Percentiles rank a stretch among this genome's conserved stretches.
These are phyloP conservation scores for Tetranychus piercei DNA, from an alignment of 2,888 invertebrate species.

Conservation along the genomic window DNA sequence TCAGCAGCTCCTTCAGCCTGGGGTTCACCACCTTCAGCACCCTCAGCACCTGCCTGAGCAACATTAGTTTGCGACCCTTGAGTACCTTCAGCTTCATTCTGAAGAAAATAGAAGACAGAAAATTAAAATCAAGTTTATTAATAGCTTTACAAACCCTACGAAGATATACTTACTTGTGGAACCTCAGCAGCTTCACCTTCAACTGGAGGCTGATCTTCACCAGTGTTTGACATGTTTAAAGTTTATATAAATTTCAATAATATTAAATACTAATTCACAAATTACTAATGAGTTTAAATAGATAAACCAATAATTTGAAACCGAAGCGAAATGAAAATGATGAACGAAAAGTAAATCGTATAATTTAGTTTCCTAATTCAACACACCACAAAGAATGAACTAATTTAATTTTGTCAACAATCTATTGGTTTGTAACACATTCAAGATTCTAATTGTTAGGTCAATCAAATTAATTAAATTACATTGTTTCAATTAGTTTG, in stretches of 20 bases:
- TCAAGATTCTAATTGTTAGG: neutral
- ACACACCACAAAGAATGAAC: neutral
- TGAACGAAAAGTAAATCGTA: neutral
- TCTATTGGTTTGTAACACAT: neutral
- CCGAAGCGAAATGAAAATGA: neutral
- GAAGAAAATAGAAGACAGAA: neutral
- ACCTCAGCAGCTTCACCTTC: neutral
- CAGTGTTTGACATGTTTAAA: neutral
- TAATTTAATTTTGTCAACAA: neutral
- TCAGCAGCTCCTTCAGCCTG: neutral
- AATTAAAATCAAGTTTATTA: neutral
- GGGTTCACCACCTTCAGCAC: neutral
- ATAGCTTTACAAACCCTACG: neutral
- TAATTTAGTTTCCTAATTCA: neutral
- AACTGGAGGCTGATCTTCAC: neutral
- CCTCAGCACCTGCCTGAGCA: neutral
- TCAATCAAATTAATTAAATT: neutral
- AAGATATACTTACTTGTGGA: neutral
- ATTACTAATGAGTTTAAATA: too few relatives aligned
- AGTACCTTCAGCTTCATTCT: neutral
- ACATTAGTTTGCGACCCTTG: neutral
- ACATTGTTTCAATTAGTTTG: neutral
- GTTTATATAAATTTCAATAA: neutral
- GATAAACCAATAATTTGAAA: neutral
- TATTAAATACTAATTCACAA: neutral